Base-by-base conservation (phyloP, 2,888 invertebrate species). In the Aspidiotus destructor region DNA sequence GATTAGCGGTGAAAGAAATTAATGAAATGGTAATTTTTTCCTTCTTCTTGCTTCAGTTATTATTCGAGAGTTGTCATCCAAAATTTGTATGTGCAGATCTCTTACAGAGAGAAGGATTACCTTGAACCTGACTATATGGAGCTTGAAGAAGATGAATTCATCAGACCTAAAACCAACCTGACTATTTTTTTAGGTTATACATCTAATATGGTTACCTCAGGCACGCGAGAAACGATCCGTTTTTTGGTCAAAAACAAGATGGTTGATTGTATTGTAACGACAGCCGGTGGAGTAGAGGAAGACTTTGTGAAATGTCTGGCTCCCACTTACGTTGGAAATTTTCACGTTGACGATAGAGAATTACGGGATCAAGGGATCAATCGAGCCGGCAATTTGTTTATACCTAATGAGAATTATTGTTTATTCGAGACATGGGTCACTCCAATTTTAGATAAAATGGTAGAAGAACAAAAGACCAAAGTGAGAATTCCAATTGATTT, bases 371-470 rank as follows among this genome's bases (percentile, higher is more conserved):
- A 86, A 65, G 99, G 94, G 7, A 87, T 96, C 65, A 96, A 96
- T 77, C 80, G 92, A 72, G 91, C 89, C 72, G 92, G 93, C 52
- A 99, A 99, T 79, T 82, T 99, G 57, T 80, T 99, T 61, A 95
- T 98, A 0, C 99, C 99, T 1, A 99, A 99, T 80, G 88, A 94
- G 74, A 99, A 99, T 79, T 99, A 99, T 77, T 98, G 98, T 76
- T 83, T 86, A 73, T 99, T 99, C 80, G 97, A 99, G 78, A 91
- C 95, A 75, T 99, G 98, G 98, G 82, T 96, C 0, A 92, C 89
- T 80, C 99, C 99, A 0, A 82, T 93, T 71, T 81, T 99, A 6
- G 90, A 97, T 75, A 85, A 88, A 77, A 89, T 99, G 89, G 77
- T 97, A 8, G 79, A 83, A 55, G 95, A 98, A 76, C 98, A 99